Percentiles rank a stretch among this genome's conserved stretches.
These are phyloP conservation scores for Capricornis sumatraensis DNA, from an alignment of 2,113 vertebrate genomes.

Conservation along the genomic window DNA sequence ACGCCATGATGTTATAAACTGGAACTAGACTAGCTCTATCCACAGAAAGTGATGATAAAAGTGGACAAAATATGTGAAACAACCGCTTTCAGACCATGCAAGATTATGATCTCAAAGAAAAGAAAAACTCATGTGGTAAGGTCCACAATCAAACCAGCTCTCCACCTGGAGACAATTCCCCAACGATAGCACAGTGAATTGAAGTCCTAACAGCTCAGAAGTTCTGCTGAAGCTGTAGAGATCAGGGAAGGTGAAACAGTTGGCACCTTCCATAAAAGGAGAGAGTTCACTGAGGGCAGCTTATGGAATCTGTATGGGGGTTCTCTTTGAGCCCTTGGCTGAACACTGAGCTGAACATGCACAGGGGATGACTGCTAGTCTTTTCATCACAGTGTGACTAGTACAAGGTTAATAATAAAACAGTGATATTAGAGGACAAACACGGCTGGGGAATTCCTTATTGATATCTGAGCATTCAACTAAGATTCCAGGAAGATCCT, in stretches of 20 bases:
- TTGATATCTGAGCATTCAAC: not conserved
- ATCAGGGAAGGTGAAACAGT: not conserved
- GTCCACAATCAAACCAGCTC: not conserved
- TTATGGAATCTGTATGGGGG: not conserved
- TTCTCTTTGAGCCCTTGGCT: not conserved
- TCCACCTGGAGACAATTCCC: not conserved
- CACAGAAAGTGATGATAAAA: not conserved
- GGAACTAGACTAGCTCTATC: not conserved
- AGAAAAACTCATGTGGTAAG: not conserved
- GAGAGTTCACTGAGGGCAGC: not conserved
- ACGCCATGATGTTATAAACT: not conserved
- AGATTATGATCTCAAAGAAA: not conserved
- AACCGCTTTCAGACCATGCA: not conserved
- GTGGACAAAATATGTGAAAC: not conserved
- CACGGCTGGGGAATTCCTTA: not conserved
- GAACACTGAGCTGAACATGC: not conserved
- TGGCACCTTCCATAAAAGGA: not conserved
- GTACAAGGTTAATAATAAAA: not conserved
- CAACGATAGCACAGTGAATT: not conserved
- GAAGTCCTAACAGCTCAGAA: not conserved
- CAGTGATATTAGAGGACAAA: not conserved
- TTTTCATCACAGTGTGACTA: not conserved
- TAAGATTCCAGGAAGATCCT: not conserved
- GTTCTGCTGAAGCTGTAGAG: not conserved
- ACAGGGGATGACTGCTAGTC: not conserved